A percentile compares a stretch with the other conserved stretches of the same genome.
These are phyloP conservation scores for Acanthosepion esculentum DNA, from an alignment of 2,888 invertebrate genomes.

Conservation along the genomic window DNA sequence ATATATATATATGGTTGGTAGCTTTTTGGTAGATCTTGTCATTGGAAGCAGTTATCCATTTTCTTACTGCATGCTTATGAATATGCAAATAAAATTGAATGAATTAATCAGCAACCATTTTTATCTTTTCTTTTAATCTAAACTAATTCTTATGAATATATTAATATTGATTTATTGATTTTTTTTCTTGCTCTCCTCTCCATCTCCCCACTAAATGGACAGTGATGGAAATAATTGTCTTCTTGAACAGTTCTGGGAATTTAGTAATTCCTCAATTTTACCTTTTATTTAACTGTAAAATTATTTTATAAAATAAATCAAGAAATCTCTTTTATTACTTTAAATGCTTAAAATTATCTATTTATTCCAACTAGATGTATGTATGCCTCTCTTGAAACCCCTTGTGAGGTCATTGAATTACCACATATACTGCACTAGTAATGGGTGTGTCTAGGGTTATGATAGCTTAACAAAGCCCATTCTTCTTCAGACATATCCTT, in stretches of 20 bases:
- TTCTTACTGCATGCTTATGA: not conserved
- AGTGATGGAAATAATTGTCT: not conserved
- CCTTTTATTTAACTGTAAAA: not conserved
- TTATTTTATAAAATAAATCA: not conserved
- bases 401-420: too few relatives aligned
- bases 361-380: not conserved
- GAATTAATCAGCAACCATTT: not conserved
- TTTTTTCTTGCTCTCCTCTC: not conserved
- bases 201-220: not conserved
- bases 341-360: not conserved
- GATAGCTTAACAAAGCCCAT: too few relatives aligned
- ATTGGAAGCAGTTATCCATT: not conserved
- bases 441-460: too few relatives aligned
- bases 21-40: not conserved
- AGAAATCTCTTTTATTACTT: not conserved
- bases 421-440: too few relatives aligned
- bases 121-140: not conserved
- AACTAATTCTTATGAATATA: not conserved
- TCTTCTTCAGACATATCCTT: too few relatives aligned
- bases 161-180: conserved; percentile 21
- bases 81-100: not conserved
- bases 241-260: not conserved
- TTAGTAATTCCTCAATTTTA: not conserved
- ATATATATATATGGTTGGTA: not conserved
- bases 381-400: not conserved